Conservation (phyloP, 1,140 invertebrate species). For the Lethrus apterus region DNA sequence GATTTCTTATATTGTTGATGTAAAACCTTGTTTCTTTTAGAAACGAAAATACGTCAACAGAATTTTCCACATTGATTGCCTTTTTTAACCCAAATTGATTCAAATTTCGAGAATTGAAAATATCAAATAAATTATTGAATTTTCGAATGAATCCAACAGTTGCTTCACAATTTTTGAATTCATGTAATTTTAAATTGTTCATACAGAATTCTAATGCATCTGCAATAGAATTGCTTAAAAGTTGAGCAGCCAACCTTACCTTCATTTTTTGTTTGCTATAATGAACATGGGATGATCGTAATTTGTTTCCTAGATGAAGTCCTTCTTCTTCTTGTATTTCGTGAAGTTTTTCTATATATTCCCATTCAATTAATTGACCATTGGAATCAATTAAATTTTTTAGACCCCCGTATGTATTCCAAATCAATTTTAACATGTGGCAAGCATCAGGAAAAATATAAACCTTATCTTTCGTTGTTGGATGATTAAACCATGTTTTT, state of each 20-base stretch:
- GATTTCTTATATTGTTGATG: constrained; percentile 19
- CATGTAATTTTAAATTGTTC: constrained; percentile 12
- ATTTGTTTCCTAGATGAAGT: constrained; percentile 29
- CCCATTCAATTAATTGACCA: constrained; percentile 19
- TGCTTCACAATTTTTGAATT: constrained; percentile 26
- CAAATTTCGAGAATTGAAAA: constrained; percentile 30
- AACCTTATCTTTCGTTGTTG: constrained; percentile 9
- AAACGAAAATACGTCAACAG: constrained; percentile 18
- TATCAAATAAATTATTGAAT: constrained; percentile 33
- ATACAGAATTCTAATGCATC: constrained; percentile 21
- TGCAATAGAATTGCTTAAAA: constrained; percentile 27
- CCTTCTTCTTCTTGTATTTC: constrained; percentile 22
- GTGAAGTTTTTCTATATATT: constrained; percentile 16
- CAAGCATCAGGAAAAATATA: constrained; percentile 14
- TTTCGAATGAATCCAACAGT: constrained; percentile 28
- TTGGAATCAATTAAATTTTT: constrained; percentile 1
- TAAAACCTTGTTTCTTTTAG: constrained; percentile 16
- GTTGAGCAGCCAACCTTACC: constrained; percentile 31
- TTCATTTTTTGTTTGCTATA: constrained; percentile 31
- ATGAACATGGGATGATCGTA: constrained; percentile 26
- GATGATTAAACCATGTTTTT: constrained; percentile 12
- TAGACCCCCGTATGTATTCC: constrained; percentile 16
- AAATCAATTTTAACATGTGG: constrained; percentile 21
- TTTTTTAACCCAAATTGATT: constrained; percentile 22
- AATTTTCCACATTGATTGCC: constrained; percentile 14